phyloP scores from a whole-genome alignment of 30 jellyfish, hydroid and myxozoan genomes.

The Morbakka virulenta region DNA sequence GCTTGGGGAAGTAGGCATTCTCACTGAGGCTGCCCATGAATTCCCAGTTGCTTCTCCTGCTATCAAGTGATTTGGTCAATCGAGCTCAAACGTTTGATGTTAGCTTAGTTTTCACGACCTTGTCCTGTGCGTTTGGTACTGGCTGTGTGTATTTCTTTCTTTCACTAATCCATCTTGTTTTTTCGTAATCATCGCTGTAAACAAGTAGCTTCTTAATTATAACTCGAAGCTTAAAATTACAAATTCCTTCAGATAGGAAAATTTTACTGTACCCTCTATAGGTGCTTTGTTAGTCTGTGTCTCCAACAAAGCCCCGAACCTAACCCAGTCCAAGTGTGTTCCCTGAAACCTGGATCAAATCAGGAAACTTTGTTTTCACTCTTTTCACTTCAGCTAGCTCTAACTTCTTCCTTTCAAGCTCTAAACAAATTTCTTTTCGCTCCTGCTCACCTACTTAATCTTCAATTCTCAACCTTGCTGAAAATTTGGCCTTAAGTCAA shows the following conservation, averaged over 20 bases:
- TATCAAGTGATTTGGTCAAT: too few species aligned
- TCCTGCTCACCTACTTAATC: slow-evolving; percentile 32
- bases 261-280: slow-evolving; percentile 20
- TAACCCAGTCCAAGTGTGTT: slow-evolving; percentile 56
- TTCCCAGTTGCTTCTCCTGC: too few species aligned
- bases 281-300: slow-evolving; percentile 33
- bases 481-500: too few species aligned
- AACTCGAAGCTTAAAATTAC: slow-evolving; percentile 22
- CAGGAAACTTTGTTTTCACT: too few species aligned
- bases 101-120: too few species aligned
- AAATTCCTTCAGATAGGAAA: slow-evolving; percentile 53
- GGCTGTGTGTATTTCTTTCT: too few species aligned
- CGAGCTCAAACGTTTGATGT: too few species aligned
- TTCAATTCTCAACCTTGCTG: slow-evolving; percentile 11
- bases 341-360: slow-evolving; percentile 54
- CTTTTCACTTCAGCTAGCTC: slow-evolving; percentile 28
- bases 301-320: slow-evolving; percentile 48
- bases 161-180: too few species aligned
- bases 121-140: too few species aligned
- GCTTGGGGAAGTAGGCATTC: too few species aligned
- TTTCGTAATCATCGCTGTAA: slow-evolving; percentile 27
- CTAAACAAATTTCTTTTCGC: slow-evolving; percentile 15
- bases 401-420: slow-evolving; percentile 42
- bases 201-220: slow-evolving; percentile 34
- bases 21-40: too few species aligned